These are phyloP conservation scores for Drosophila neonasuta DNA, from an alignment of 2,888 invertebrate species.

Conservation along the genomic window DNA sequence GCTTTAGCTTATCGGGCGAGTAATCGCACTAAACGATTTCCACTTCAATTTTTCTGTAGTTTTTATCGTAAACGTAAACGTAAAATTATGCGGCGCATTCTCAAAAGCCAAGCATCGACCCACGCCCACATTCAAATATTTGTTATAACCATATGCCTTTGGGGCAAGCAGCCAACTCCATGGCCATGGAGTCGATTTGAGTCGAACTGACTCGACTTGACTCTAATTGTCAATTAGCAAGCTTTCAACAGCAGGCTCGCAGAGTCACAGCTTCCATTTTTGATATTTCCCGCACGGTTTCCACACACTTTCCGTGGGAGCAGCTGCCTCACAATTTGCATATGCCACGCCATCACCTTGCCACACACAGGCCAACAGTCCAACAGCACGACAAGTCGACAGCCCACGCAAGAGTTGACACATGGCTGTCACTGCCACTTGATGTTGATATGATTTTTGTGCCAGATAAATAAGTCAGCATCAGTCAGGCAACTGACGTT, in stretches of 20 bases:
- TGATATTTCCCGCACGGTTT: conserved; percentile 27
- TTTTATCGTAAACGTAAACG: conserved; percentile 15
- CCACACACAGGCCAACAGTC: conserved; percentile 14
- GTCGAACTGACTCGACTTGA: conserved; percentile 26
- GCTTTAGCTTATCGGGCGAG: conserved; percentile 31
- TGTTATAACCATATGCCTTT: conserved; percentile 26
- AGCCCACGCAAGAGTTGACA: conserved; percentile 67
- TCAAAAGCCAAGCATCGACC: conserved; percentile 28
- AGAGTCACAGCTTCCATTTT: conserved; percentile 44
- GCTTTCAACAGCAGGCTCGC: conserved; percentile 67
- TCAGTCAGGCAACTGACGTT: conserved; percentile 36
- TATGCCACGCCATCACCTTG: conserved; percentile 47
- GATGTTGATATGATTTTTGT: conserved; percentile 38
- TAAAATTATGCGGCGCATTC: conserved; percentile 40
- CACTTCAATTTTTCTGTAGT: conserved; percentile 32
- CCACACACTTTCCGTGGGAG: conserved; percentile 33
- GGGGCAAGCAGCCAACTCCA: conserved; percentile 32
- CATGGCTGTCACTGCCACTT: conserved; percentile 57
- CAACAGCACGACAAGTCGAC: conserved; percentile 6
- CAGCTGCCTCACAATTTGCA: conserved; percentile 56
- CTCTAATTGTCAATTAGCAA: conserved; percentile 75
- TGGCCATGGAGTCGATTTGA: conserved; percentile 29
- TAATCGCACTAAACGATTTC: conserved; percentile 49
- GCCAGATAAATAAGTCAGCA: conserved; percentile 35
- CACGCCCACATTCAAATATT: conserved; percentile 41